Percentiles rank a stretch among this genome's conserved stretches.
Evolutionary conservation across 2,797 vertebrate genomes (phyloP).

Genomic region (Buphagus erythrorhynchus): DNA sequence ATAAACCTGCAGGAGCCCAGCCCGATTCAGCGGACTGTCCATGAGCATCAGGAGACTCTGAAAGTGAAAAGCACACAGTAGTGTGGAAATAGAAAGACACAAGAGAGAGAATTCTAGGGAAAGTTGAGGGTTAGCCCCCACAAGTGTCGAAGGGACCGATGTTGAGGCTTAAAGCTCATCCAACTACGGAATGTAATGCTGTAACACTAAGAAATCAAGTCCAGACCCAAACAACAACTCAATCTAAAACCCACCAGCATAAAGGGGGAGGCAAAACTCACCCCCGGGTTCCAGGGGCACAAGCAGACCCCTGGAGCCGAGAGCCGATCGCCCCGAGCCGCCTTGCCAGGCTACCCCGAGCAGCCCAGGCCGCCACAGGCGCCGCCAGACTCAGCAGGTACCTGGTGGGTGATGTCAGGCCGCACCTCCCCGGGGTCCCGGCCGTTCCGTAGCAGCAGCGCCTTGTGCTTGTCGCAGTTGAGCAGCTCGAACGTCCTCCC

Average conservation of each 20-base stretch:
- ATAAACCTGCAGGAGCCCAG: constrained; percentile 94
- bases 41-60: constrained; percentile 92
- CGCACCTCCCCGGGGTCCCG: constrained; percentile 89
- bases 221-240: rapidly evolving
- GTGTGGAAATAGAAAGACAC: not conserved
- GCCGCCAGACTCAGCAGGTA: not conserved
- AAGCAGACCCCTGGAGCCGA: rapidly evolving
- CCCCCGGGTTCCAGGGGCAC: rapidly evolving
- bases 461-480: constrained; percentile 96
- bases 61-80: not conserved
- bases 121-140: rapidly evolving
- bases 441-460: constrained; percentile 88
- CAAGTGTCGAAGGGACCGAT: rapidly evolving
- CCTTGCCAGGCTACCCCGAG: not conserved
- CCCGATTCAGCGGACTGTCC: constrained; percentile 96
- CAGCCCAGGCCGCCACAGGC: not conserved
- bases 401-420: constrained; percentile 96
- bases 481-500: constrained; percentile 94
- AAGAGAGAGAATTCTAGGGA: no score
- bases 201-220: rapidly evolving
- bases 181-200: rapidly evolving
- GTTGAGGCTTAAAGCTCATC: rapidly evolving
- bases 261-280: rapidly evolving
- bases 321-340: rapidly evolving
- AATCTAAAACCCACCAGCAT: rapidly evolving